phyloP scores from a whole-genome alignment of 37 sponge, comb jelly and placozoan genomes.

The Spongia lamella region DNA sequence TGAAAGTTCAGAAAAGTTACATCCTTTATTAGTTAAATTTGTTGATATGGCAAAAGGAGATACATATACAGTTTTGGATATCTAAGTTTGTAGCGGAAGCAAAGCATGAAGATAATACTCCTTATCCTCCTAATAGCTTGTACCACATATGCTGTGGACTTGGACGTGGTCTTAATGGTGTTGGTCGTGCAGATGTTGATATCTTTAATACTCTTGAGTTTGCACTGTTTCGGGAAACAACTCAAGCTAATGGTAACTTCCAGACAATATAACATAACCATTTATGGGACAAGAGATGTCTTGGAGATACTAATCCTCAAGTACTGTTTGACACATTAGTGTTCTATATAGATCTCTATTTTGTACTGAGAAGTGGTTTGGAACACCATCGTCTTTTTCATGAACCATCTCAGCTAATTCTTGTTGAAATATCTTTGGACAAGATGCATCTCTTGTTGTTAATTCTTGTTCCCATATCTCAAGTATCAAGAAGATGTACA shows the following conservation, averaged over 20 bases:
- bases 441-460: no score
- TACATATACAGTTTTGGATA: slow-evolving; percentile 13
- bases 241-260: not conserved
- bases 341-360: slow-evolving; percentile 18
- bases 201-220: slow-evolving; percentile 7
- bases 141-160: slow-evolving; percentile 28
- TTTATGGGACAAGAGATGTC: slow-evolving; percentile 15
- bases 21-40: no score
- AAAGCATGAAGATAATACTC: not conserved
- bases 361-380: slow-evolving; percentile 20
- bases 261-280: slow-evolving; percentile 8
- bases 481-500: slow-evolving; percentile 24
- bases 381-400: slow-evolving; percentile 19
- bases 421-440: slow-evolving; percentile 14
- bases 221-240: not conserved
- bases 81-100: slow-evolving; percentile 12
- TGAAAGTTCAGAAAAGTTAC: no score
- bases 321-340: slow-evolving; percentile 24
- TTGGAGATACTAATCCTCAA: slow-evolving; percentile 15
- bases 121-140: slow-evolving; percentile 15
- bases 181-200: not conserved
- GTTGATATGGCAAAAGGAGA: no score
- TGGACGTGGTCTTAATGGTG: not conserved
- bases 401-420: slow-evolving; percentile 1
- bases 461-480: not conserved